Percentiles rank a stretch among this genome's conserved stretches.
phyloP scores from a whole-genome alignment of 2,797 vertebrate genomes.

The Poeciliopsis paucimaculata region DNA sequence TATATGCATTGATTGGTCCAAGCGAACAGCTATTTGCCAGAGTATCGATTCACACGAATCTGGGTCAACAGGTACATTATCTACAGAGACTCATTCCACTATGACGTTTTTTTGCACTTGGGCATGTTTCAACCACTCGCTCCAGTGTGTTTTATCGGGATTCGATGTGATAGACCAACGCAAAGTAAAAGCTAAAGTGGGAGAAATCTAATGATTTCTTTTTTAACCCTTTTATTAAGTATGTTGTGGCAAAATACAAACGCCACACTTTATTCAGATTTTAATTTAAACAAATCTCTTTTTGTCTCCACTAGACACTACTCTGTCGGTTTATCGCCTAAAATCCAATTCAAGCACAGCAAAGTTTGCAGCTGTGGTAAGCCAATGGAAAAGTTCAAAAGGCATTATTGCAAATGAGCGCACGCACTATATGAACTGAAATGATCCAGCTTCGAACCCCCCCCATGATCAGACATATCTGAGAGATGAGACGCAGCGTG shows the following conservation, averaged over 20 bases:
- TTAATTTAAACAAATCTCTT: background rate
- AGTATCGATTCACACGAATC: background rate
- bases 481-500: background rate
- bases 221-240: background rate
- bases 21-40: background rate
- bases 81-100: background rate
- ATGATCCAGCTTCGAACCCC: background rate
- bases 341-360: background rate
- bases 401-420: too few relatives aligned
- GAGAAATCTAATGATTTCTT: background rate
- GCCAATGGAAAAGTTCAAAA: background rate
- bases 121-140: background rate
- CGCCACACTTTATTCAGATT: background rate
- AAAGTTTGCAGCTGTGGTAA: background rate
- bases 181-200: background rate
- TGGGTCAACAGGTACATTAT: background rate
- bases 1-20: background rate
- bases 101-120: background rate
- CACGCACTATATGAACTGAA: background rate
- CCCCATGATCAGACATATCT: background rate
- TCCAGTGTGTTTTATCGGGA: background rate
- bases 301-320: background rate
- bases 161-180: background rate
- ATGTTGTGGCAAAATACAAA: background rate
- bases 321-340: background rate